Conservation (phyloP, 1,140 invertebrate species). For the Drosophila lini region DNA sequence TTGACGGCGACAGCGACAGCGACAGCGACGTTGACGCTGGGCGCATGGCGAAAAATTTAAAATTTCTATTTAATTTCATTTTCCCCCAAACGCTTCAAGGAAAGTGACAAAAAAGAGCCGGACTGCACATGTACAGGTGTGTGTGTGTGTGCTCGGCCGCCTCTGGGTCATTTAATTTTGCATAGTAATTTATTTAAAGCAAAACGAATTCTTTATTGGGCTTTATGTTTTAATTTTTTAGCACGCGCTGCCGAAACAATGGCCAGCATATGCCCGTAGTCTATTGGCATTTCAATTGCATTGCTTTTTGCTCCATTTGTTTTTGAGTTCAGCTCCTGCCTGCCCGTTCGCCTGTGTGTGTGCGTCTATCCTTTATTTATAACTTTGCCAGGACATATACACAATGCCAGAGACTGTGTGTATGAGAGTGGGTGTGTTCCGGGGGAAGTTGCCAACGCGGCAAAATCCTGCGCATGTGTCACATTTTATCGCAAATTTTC, state of each 20-base stretch:
- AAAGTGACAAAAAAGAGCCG: conserved; percentile 31
- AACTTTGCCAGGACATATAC: conserved; percentile 59
- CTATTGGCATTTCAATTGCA: conserved; percentile 80
- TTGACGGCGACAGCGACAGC: conserved; percentile 31
- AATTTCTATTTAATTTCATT: conserved; percentile 73
- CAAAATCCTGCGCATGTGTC: conserved; percentile 79
- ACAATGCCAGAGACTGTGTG: conserved; percentile 3
- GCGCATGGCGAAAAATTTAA: conserved; percentile 60
- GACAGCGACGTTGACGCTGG: conserved; percentile 33
- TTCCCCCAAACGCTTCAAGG: conserved; percentile 36
- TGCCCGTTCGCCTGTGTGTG: conserved; percentile 12
- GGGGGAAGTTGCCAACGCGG: conserved; percentile 64
- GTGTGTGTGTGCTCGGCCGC: conserved; percentile 48
- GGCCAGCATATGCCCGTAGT: conserved; percentile 60
- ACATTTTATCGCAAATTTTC: conserved; percentile 71
- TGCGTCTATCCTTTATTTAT: conserved; percentile 71
- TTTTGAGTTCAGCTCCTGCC: conserved; percentile 59
- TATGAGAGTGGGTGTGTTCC: conserved; percentile 1
- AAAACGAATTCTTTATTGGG: conserved; percentile 55
- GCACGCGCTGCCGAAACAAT: conserved; percentile 61
- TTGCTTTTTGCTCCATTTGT: conserved; percentile 69
- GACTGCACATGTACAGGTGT: not conserved
- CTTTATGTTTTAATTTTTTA: conserved; percentile 81
- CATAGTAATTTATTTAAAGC: conserved; percentile 81
- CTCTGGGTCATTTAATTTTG: conserved; percentile 82